Evolutionary conservation across 1,140 invertebrate species (phyloP), one percentile per base, ranked within the genome.

Genomic region (Papilio helenus): DNA sequence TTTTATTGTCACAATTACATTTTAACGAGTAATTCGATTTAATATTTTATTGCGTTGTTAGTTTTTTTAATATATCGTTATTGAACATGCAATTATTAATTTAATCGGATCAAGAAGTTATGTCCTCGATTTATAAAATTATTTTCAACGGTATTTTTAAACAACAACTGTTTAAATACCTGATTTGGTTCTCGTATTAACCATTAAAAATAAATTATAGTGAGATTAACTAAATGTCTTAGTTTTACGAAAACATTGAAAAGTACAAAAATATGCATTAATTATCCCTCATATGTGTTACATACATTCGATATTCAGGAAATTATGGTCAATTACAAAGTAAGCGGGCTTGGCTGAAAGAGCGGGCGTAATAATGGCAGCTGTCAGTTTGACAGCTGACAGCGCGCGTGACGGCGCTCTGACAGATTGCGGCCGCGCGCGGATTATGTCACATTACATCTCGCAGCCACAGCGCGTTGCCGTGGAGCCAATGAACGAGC

Each of bases 401-500:
- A 85, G 80, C 72, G 68, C 83, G 82, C 85, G 84, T 88, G 90
- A 90, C 90, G 88, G 72, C 68, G 72, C 83, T 81, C 85, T 90
- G 89, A 91, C 90, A 90, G 86, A 92, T 92, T 89, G 88, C 88
- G 89, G 87, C 81, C 87, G 85, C 83, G 82, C 74, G 58, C 85
- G 85, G 89, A 87, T 90, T 89, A 90, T 88, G 88, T 90, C 89
- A 88, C 84, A 84, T 87, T 87, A 88, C 81, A 84, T 83, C 74
- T 76, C 84, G 79, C 83, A 81, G 83, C 83, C 18, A 51, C 51
- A 16, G 51, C 51, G 51, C 51, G 51, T 39, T 39, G 34, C 51
- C 51, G 49, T 20, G 84, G 71, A 34, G 83, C 72, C 76, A 79
- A 84, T 82, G 84, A 85, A 85, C 79, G 85, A 85, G 83, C 84